A percentile compares a stretch with the other conserved stretches of the same genome.
Conservation (phyloP, 2,888 invertebrate species). For the Parnassius glacialis region DNA sequence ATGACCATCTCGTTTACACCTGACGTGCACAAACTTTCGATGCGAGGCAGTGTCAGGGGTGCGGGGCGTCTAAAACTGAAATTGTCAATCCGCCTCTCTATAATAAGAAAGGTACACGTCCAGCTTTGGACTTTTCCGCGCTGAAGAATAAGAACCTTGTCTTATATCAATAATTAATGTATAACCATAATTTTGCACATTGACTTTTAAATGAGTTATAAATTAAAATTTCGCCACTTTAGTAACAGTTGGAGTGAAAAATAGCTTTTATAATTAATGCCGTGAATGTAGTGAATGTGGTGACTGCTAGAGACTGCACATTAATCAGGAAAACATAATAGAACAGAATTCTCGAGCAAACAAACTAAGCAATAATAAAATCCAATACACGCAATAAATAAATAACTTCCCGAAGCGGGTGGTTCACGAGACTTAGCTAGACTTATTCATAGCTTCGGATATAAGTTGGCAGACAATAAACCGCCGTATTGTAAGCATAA, state of each 20-base stretch:
- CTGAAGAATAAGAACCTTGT: no score
- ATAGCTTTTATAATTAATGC: slow-evolving; percentile 28
- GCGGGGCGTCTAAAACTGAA: no score
- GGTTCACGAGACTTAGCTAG: slow-evolving; percentile 4
- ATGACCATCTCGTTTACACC: no score
- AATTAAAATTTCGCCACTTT: slow-evolving; percentile 16
- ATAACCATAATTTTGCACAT: background rate
- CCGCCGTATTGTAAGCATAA: slow-evolving; percentile 35
- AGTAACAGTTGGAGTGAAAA: slow-evolving; percentile 23
- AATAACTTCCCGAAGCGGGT: slow-evolving; percentile 27
- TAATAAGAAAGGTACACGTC: no score
- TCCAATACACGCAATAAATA: slow-evolving; percentile 26
- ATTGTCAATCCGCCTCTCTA: no score
- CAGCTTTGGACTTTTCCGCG: no score
- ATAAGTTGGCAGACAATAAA: slow-evolving; percentile 43
- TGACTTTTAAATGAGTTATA: slow-evolving; percentile 17
- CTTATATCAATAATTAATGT: no score
- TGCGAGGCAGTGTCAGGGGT: no score
- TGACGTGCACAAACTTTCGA: no score
- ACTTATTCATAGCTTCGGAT: slow-evolving; percentile 20
- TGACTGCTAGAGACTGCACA: slow-evolving; percentile 15
- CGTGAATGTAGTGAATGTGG: slow-evolving; percentile 14
- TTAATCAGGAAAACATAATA: slow-evolving; percentile 24
- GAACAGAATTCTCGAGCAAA: slow-evolving; percentile 19
- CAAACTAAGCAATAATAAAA: slow-evolving; percentile 21